Conservation (phyloP, 2,113 vertebrate species). For the Alethe castanea region DNA sequence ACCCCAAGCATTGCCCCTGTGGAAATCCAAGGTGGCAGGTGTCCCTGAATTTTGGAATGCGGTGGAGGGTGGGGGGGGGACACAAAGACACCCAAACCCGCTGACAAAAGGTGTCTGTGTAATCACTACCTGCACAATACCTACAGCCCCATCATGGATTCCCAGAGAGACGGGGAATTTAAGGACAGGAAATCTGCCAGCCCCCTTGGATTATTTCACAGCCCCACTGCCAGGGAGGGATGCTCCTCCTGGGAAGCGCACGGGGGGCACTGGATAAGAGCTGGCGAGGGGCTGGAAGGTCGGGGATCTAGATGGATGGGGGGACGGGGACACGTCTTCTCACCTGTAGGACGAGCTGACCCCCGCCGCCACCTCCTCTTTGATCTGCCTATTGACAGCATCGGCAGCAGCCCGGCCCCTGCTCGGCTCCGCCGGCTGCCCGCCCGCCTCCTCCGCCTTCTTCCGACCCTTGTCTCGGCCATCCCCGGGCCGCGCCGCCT, state of each 20-base stretch:
- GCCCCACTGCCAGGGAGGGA: background rate
- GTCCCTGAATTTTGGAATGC: background rate
- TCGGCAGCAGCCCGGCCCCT: conserved; percentile 82
- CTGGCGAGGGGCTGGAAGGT: background rate
- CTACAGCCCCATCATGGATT: background rate
- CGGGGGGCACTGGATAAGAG: background rate
- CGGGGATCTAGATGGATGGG: background rate
- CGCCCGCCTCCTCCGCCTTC: conserved; percentile 23
- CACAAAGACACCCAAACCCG: background rate
- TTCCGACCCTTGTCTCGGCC: conserved; percentile 26
- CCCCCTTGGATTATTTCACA: background rate
- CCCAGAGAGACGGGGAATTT: background rate
- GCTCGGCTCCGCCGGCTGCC: conserved; percentile 41
- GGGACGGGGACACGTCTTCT: conserved; percentile 17
- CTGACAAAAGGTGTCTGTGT: background rate
- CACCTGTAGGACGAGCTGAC: conserved; percentile 89
- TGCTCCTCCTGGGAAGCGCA: background rate
- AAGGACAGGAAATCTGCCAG: background rate
- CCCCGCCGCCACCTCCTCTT: conserved; percentile 79
- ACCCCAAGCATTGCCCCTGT: background rate
- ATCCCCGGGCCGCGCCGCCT: background rate
- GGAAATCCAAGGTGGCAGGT: background rate
- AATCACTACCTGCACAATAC: background rate
- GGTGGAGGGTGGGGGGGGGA: background rate
- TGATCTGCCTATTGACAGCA: conserved; percentile 91